Conservation (phyloP, 1,140 invertebrate genomes). For the Drosophila fuyamai region DNA sequence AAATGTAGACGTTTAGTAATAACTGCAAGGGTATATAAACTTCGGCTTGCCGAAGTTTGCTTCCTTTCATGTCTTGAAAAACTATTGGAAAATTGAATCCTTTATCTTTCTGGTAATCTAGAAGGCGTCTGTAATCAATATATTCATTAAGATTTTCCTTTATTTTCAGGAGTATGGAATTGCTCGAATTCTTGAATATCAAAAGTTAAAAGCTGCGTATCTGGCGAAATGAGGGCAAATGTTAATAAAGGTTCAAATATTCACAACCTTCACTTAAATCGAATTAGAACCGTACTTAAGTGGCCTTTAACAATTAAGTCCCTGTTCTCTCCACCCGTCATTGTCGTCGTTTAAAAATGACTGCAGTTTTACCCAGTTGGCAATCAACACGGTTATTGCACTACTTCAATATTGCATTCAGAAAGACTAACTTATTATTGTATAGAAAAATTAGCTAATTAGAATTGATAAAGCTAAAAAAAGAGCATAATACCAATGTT, state of each 20-base stretch:
- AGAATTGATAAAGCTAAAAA: conserved; percentile 48
- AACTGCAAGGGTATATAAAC: too few species aligned
- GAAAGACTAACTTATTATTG: conserved; percentile 39
- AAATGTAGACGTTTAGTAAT: too few species aligned
- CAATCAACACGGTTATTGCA: conserved; percentile 13
- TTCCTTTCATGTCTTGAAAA: too few species aligned
- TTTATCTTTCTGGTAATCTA: too few species aligned
- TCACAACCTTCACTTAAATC: conserved; percentile 60
- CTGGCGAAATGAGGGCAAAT: conserved; percentile 42
- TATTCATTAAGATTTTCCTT: neutral
- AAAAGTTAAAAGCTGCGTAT: conserved; percentile 55
- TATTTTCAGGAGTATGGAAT: conserved; percentile 64
- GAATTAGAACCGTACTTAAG: conserved; percentile 69
- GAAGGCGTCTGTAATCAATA: neutral
- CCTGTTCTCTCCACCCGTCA: conserved; percentile 8
- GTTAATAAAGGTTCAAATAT: conserved; percentile 24
- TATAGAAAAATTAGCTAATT: conserved; percentile 34
- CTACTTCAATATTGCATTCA: conserved; percentile 33
- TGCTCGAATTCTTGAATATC: conserved; percentile 71
- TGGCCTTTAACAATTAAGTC: conserved; percentile 54
- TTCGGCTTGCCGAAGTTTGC: too few species aligned
- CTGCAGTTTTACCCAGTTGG: conserved; percentile 2
- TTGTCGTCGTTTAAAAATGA: neutral
- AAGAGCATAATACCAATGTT: conserved; percentile 51
- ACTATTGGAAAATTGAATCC: too few species aligned